phyloP scores from a whole-genome alignment of 2,888 invertebrate species.

The Nezara viridula region DNA sequence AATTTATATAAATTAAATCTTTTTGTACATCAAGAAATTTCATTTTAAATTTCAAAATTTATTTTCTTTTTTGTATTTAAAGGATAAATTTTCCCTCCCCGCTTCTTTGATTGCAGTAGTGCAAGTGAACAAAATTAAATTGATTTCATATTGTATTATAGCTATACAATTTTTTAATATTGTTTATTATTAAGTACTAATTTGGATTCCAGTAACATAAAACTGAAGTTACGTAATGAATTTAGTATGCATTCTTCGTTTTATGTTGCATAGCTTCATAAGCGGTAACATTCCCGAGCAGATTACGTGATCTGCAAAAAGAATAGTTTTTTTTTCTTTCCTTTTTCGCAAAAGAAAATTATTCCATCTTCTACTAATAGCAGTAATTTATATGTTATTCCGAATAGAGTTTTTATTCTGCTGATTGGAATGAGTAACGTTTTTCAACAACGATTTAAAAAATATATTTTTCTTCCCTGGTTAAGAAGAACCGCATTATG shows the following conservation, averaged over 20 bases:
- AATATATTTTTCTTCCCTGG: not conserved
- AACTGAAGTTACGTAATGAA: not conserved
- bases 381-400: constrained; percentile 17
- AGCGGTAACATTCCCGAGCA: not conserved
- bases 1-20: too few species aligned
- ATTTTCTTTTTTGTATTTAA: too few species aligned
- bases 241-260: not conserved
- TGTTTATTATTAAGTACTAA: not conserved
- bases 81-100: too few species aligned
- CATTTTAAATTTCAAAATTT: too few species aligned
- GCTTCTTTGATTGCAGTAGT: too few species aligned
- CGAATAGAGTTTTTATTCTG: not conserved
- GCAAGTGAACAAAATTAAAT: too few species aligned
- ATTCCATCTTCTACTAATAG: not conserved
- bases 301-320: constrained; percentile 7
- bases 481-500: not conserved
- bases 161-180: too few species aligned
- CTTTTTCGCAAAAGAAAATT: not conserved
- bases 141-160: too few species aligned
- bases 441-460: not conserved
- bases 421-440: not conserved
- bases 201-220: not conserved
- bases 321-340: not conserved
- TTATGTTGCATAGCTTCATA: not conserved
- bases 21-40: too few species aligned